phyloP scores from a whole-genome alignment of 2,113 vertebrate genomes.

The Vulpes lagopus region DNA sequence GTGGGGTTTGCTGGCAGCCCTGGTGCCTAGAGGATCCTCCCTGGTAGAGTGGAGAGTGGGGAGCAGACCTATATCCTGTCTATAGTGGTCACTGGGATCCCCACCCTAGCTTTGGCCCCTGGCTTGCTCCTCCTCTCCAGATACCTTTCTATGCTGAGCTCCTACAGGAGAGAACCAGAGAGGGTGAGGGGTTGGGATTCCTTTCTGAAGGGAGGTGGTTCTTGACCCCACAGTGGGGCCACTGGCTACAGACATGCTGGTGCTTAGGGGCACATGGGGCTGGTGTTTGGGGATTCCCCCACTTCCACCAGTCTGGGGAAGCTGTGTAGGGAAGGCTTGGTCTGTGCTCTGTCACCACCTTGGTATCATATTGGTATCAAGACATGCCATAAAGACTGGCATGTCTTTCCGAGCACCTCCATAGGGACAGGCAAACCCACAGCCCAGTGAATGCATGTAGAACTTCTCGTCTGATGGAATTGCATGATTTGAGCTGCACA shows the following conservation, averaged over 20 bases:
- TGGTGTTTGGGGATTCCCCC: not conserved
- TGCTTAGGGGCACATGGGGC: not conserved
- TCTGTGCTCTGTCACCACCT: not conserved
- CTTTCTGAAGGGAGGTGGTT: not conserved
- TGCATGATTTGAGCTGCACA: not conserved
- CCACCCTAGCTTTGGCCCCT: too few species aligned
- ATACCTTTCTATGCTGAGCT: not conserved
- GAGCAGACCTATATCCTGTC: too few species aligned
- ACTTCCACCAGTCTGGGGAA: not conserved
- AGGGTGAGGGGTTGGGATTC: not conserved
- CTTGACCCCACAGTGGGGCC: accelerated
- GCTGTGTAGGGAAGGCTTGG: not conserved
- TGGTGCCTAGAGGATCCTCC: not conserved
- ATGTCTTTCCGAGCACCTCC: not conserved
- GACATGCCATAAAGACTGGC: too few species aligned
- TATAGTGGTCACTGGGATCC: too few species aligned
- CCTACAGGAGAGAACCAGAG: too few species aligned
- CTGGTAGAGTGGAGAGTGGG: too few species aligned
- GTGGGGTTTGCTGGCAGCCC: not conserved
- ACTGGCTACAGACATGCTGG: not conserved
- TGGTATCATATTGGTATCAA: too few species aligned
- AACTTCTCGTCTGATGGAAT: not conserved
- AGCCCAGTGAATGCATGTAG: accelerated
- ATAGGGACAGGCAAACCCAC: not conserved
- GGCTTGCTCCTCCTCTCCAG: not conserved